phyloP scores from a whole-genome alignment of 2,797 vertebrate genomes.

The Lagocephalus sceleratus region DNA sequence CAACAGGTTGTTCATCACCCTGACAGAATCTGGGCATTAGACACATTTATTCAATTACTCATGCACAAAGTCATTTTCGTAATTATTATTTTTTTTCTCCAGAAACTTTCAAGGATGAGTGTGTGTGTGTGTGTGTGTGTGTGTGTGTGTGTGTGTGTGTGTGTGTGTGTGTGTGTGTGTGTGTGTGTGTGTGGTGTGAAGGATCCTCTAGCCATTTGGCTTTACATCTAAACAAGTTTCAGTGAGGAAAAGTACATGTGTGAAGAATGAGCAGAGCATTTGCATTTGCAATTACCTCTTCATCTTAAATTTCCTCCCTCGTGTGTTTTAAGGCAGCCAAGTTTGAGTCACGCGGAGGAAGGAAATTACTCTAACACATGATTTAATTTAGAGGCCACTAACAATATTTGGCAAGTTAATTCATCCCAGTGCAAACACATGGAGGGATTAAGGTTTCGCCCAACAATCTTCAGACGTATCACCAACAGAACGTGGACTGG shows the following conservation, averaged over 20 bases:
- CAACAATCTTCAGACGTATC: neutral
- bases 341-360: slow-evolving; percentile 3
- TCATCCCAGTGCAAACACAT: slow-evolving; percentile 1
- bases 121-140: neutral
- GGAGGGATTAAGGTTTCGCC: slow-evolving; percentile 7
- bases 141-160: slow-evolving; percentile 16
- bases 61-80: slow-evolving; percentile 47
- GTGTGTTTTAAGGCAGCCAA: neutral
- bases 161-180: slow-evolving; percentile 4
- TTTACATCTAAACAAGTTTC: slow-evolving; percentile 15
- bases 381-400: slow-evolving; percentile 17
- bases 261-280: slow-evolving; percentile 9
- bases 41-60: slow-evolving; percentile 42
- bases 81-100: slow-evolving; percentile 36
- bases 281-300: slow-evolving; percentile 25
- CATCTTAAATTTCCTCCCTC: slow-evolving; percentile 1
- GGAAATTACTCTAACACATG: slow-evolving; percentile 4
- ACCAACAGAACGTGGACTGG: neutral
- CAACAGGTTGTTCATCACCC: slow-evolving; percentile 41
- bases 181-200: slow-evolving; percentile 17
- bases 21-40: slow-evolving; percentile 50
- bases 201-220: slow-evolving; percentile 13
- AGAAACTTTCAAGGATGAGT: slow-evolving; percentile 28
- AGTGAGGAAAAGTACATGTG: slow-evolving; percentile 20
- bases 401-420: slow-evolving; percentile 2